Evolutionary conservation across 2,113 vertebrate species (phyloP).

Genomic region (Apistogramma diplotaenia): DNA sequence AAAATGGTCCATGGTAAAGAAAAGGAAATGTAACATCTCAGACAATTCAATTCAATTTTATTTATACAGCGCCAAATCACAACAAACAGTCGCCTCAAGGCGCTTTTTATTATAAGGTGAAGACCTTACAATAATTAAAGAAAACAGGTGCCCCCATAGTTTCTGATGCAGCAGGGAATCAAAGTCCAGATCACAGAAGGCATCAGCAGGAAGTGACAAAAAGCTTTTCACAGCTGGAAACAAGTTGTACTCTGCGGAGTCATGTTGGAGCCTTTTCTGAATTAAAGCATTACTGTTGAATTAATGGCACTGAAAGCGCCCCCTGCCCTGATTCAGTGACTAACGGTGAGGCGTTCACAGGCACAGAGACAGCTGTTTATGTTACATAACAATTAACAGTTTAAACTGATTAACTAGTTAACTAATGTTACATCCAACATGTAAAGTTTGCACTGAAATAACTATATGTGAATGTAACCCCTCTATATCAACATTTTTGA

Average conservation of each 20-base stretch:
- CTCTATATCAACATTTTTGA: not conserved
- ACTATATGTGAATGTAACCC: not conserved
- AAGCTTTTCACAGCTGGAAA: not conserved
- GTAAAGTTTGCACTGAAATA: not conserved
- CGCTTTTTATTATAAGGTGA: too few relatives aligned
- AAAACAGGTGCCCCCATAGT: too few relatives aligned
- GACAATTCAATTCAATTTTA: too few relatives aligned
- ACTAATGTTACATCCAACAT: not conserved
- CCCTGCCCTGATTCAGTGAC: not conserved
- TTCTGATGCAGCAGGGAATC: not conserved
- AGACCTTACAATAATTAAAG: too few relatives aligned
- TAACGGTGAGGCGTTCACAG: too few relatives aligned
- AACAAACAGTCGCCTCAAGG: too few relatives aligned
- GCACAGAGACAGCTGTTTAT: not conserved
- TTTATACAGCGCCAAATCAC: too few relatives aligned
- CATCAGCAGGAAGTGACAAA: not conserved
- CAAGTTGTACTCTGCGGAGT: not conserved
- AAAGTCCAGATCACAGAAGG: not conserved
- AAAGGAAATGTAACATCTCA: not conserved
- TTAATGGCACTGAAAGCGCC: not conserved
- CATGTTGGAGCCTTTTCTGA: not conserved
- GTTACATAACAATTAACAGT: too few relatives aligned
- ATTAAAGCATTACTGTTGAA: not conserved
- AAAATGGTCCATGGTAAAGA: not conserved
- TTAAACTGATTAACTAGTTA: too few relatives aligned